Evolutionary conservation across 1,140 invertebrate genomes (phyloP).

Genomic region (Eumaeus atala): DNA sequence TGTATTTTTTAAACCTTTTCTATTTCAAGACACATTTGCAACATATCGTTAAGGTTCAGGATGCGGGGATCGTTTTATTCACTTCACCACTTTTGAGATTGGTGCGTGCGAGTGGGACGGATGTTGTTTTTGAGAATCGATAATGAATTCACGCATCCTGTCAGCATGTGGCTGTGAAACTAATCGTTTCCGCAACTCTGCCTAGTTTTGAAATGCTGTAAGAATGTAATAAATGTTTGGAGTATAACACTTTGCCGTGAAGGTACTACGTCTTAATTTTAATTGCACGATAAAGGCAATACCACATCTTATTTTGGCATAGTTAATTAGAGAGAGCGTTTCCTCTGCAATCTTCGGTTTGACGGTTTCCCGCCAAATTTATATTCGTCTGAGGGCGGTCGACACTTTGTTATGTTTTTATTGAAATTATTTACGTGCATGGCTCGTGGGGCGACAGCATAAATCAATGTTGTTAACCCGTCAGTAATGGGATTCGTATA

Average conservation of each 20-base stretch:
- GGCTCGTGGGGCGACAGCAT: too few relatives aligned
- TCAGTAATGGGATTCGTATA: too few relatives aligned
- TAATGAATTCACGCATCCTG: conserved; percentile 65
- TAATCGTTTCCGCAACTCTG: conserved; percentile 58
- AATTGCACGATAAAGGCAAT: neutral
- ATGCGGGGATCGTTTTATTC: conserved; percentile 39
- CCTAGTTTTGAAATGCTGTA: conserved; percentile 28
- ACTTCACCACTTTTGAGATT: conserved; percentile 15
- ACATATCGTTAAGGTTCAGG: conserved; percentile 34
- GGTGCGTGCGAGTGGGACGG: conserved; percentile 28
- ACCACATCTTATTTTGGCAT: conserved; percentile 18
- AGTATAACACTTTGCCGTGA: neutral
- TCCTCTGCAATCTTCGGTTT: conserved; percentile 40
- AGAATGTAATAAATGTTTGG: neutral
- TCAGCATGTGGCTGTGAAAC: conserved; percentile 65
- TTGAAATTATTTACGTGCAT: too few relatives aligned
- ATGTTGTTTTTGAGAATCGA: conserved; percentile 58
- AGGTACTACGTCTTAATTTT: neutral
- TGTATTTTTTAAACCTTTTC: conserved; percentile 2
- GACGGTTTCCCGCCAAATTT: conserved; percentile 53
- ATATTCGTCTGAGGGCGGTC: conserved; percentile 22
- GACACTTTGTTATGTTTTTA: too few relatives aligned
- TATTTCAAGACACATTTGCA: conserved; percentile 22
- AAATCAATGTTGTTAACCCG: too few relatives aligned
- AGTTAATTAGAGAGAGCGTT: conserved; percentile 48